A percentile compares a stretch with the other conserved stretches of the same genome.
phyloP scores from a whole-genome alignment of 2,888 invertebrate species.

The Himalopsyche japonica region DNA sequence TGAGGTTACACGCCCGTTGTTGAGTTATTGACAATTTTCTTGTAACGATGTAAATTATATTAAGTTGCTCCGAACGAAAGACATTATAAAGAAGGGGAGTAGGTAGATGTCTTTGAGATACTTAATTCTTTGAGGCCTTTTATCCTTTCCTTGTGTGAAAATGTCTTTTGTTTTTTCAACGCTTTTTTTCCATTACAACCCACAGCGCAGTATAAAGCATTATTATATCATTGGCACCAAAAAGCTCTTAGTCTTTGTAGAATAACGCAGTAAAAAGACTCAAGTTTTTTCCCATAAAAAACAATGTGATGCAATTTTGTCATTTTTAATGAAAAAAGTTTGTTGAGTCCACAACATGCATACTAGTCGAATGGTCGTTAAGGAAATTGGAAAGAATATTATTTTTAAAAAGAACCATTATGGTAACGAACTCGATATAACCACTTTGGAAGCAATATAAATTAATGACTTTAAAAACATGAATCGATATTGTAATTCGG shows the following conservation, averaged over 20 bases:
- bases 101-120: neutral
- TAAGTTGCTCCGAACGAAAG: neutral
- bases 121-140: neutral
- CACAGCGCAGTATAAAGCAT: neutral
- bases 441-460: neutral
- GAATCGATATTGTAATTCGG: neutral
- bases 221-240: slow-evolving; percentile 18
- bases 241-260: slow-evolving; percentile 9
- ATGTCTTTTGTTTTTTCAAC: neutral
- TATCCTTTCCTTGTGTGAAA: neutral
- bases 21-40: neutral
- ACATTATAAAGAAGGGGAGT: neutral
- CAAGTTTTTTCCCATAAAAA: slow-evolving; percentile 7
- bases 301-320: slow-evolving; percentile 8
- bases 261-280: neutral
- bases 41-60: slow-evolving; percentile 1
- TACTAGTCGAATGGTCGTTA: neutral
- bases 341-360: neutral
- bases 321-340: slow-evolving; percentile 3
- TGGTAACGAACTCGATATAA: neutral
- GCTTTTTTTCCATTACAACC: slow-evolving; percentile 6
- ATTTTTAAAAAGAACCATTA: neutral
- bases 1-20: neutral
- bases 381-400: neutral
- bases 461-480: neutral